Conservation (phyloP, 2,113 vertebrate genomes). For the Zonotrichia leucophrys region DNA sequence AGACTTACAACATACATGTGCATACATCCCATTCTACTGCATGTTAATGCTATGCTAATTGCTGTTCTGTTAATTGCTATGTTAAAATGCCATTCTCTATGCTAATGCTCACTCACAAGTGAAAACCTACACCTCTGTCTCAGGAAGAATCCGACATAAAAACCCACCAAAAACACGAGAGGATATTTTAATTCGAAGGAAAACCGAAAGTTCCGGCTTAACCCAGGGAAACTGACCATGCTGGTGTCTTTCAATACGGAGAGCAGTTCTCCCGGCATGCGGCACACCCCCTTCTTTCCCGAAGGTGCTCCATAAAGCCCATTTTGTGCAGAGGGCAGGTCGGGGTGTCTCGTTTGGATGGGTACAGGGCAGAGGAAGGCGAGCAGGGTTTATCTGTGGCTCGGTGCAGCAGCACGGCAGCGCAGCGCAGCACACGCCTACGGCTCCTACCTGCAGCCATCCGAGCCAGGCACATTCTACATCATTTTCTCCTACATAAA, state of each 20-base stretch:
- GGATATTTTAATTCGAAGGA: not conserved
- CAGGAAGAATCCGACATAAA: not conserved
- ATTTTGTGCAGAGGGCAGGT: not conserved
- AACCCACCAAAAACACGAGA: not conserved
- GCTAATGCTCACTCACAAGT: not conserved
- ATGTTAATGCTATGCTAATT: not conserved
- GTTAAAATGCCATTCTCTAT: not conserved
- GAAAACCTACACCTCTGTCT: not conserved
- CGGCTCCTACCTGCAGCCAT: conserved; percentile 63
- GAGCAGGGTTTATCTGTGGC: not conserved
- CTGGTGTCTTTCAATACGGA: rapidly evolving
- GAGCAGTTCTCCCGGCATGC: not conserved
- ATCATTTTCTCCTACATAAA: conserved; percentile 52
- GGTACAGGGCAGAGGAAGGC: not conserved
- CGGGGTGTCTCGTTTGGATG: not conserved
- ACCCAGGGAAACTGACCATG: not conserved
- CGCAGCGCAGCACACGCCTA: not conserved
- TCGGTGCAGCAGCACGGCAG: conserved; percentile 8
- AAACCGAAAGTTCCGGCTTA: not conserved
- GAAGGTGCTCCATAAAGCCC: not conserved
- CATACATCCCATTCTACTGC: not conserved
- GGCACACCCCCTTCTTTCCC: not conserved
- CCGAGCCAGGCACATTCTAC: conserved; percentile 17
- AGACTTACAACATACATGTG: not conserved
- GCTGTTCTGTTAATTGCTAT: not conserved